Percentiles rank a stretch among this genome's conserved stretches.
Conservation (phyloP, 2,888 invertebrate genomes). For the Hyalella azteca region DNA sequence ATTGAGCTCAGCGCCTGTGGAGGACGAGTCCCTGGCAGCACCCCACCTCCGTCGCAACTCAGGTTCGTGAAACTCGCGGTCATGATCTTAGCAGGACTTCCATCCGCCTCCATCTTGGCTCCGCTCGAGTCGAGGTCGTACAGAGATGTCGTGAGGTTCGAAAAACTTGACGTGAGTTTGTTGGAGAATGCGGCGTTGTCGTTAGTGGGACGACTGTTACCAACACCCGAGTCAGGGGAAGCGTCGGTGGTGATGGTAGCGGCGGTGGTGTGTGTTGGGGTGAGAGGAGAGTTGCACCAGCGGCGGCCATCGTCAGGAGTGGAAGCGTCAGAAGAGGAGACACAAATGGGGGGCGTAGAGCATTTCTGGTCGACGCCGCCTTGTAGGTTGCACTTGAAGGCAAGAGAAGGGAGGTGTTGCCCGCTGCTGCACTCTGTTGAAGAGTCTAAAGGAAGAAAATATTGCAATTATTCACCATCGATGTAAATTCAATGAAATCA, state of each 20-base stretch:
- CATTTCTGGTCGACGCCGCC: background rate
- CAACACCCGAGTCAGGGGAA: background rate
- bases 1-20: constrained; percentile 18
- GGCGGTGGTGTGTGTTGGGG: background rate
- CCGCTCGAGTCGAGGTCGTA: constrained; percentile 8
- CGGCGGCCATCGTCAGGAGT: background rate
- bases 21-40: background rate
- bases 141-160: constrained; percentile 13
- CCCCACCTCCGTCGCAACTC: background rate
- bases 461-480: no score
- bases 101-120: background rate
- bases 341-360: background rate
- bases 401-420: background rate
- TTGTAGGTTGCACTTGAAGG: constrained; percentile 21
- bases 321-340: constrained; percentile 11
- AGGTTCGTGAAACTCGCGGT: constrained; percentile 28
- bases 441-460: background rate
- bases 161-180: constrained; percentile 1
- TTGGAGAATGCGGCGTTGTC: background rate
- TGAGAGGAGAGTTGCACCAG: background rate
- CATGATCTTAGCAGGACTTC: background rate
- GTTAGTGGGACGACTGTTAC: background rate
- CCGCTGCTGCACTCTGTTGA: constrained; percentile 26
- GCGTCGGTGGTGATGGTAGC: background rate
- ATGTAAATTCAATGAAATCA: no score